Percentiles rank a stretch among this genome's conserved stretches.
These are phyloP conservation scores for Pseudonaja textilis DNA, from an alignment of 2,113 vertebrate species.

Conservation along the genomic window DNA sequence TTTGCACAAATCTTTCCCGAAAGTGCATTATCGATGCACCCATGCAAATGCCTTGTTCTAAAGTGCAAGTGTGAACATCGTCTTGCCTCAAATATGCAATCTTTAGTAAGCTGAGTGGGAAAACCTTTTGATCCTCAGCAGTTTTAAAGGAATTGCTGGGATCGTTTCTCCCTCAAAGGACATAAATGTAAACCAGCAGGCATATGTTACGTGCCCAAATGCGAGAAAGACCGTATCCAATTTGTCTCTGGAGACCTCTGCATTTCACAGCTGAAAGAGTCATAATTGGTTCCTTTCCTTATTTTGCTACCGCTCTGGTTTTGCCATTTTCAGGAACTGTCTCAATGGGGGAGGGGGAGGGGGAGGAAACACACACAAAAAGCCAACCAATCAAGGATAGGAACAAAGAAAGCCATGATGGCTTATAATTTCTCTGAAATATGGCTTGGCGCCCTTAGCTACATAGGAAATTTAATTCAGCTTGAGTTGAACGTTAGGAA, in stretches of 20 bases:
- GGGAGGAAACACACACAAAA: neutral
- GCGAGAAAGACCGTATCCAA: constrained; percentile 36
- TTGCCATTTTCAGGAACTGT: constrained; percentile 44
- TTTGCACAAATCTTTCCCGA: neutral
- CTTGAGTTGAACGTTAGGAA: neutral
- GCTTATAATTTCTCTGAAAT: neutral
- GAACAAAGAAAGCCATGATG: neutral
- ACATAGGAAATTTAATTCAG: neutral
- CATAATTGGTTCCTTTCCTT: constrained; percentile 48
- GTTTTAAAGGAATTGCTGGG: constrained; percentile 59
- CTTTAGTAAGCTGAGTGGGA: constrained; percentile 49
- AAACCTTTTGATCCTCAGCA: constrained; percentile 61
- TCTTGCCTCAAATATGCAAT: constrained; percentile 46
- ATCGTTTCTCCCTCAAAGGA: constrained; percentile 52
- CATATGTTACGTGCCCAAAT: constrained; percentile 37
- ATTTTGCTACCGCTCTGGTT: constrained; percentile 55
- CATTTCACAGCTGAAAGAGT: constrained; percentile 51
- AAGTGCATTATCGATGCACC: neutral
- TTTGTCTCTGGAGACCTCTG: constrained; percentile 53
- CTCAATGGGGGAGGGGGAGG: neutral
- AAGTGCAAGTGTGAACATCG: constrained; percentile 57
- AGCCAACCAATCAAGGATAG: neutral
- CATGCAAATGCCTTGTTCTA: constrained; percentile 51
- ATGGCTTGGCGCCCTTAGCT: neutral
- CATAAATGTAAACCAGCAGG: constrained; percentile 48